Conservation (phyloP, 1,140 invertebrate genomes). For the Cydia amplana region DNA sequence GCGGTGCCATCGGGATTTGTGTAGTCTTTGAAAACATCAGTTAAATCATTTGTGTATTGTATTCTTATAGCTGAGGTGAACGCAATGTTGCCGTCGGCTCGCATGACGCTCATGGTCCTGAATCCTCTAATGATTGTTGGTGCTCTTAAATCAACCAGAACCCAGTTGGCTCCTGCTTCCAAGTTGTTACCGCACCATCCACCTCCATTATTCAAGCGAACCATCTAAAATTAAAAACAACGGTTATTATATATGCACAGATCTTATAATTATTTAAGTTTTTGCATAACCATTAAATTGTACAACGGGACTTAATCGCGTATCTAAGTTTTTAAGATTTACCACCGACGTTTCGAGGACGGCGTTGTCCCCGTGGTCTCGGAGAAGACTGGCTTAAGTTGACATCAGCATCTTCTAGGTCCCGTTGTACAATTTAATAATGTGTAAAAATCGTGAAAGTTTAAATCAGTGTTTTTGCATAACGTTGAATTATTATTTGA, state of each 20-base stretch:
- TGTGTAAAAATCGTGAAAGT: no score
- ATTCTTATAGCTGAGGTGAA: conserved; percentile 93
- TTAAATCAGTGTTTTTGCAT: no score
- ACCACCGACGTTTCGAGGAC: no score
- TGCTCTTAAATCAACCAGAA: conserved; percentile 91
- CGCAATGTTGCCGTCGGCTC: conserved; percentile 88
- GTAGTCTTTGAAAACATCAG: conserved; percentile 94
- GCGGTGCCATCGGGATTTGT: conserved; percentile 94
- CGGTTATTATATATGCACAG: neutral
- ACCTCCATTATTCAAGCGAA: conserved; percentile 89
- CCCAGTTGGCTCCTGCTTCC: conserved; percentile 93
- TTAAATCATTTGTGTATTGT: conserved; percentile 92
- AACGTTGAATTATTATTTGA: no score
- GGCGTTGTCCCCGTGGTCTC: no score
- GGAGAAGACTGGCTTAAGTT: no score
- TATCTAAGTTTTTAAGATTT: no score
- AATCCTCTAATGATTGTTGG: conserved; percentile 95
- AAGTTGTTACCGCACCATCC: conserved; percentile 94
- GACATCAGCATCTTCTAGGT: no score
- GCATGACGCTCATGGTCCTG: conserved; percentile 91
- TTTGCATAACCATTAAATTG: no score
- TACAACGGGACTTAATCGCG: no score
- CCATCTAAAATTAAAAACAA: conserved; percentile 78
- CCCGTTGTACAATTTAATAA: no score
- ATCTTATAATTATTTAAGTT: neutral